phyloP scores from a whole-genome alignment of 2,888 invertebrate species.

The Trichopoda pennipes region DNA sequence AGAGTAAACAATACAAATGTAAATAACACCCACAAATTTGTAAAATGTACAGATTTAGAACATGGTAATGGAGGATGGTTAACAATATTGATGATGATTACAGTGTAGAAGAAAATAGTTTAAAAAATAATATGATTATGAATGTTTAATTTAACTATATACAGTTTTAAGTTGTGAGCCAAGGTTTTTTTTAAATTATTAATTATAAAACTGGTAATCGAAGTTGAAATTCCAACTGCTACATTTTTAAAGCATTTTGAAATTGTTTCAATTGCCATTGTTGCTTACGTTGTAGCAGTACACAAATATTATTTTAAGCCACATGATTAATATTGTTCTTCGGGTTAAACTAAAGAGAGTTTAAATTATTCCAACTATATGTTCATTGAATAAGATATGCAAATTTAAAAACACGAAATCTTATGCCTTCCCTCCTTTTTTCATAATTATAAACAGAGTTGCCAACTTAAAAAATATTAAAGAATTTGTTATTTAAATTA shows the following conservation, averaged over 20 bases:
- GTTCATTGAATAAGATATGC: slow-evolving; percentile 27
- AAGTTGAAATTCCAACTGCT: too few species aligned
- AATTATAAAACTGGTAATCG: too few species aligned
- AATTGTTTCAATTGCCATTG: background rate
- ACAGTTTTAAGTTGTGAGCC: too few species aligned
- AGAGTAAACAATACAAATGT: slow-evolving; percentile 61
- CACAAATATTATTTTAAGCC: slow-evolving; percentile 39
- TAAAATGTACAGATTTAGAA: slow-evolving; percentile 28
- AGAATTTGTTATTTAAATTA: too few species aligned
- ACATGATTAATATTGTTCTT: slow-evolving; percentile 58
- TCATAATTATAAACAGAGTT: slow-evolving; percentile 29
- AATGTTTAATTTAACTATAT: too few species aligned
- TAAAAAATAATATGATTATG: background rate
- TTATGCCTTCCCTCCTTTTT: background rate
- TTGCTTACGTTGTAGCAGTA: slow-evolving; percentile 19
- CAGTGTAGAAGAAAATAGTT: slow-evolving; percentile 22
- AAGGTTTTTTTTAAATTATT: too few species aligned
- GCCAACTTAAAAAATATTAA: slow-evolving; percentile 2
- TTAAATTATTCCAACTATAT: slow-evolving; percentile 32
- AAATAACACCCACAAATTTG: slow-evolving; percentile 65
- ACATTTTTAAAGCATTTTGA: background rate
- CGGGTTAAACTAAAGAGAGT: slow-evolving; percentile 42
- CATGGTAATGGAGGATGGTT: slow-evolving; percentile 7
- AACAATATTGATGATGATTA: slow-evolving; percentile 28
- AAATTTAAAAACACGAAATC: background rate